Evolutionary conservation across 2,888 invertebrate genomes (phyloP), one percentile per base, ranked within the genome.

Genomic region (Subacronicta megacephala): DNA sequence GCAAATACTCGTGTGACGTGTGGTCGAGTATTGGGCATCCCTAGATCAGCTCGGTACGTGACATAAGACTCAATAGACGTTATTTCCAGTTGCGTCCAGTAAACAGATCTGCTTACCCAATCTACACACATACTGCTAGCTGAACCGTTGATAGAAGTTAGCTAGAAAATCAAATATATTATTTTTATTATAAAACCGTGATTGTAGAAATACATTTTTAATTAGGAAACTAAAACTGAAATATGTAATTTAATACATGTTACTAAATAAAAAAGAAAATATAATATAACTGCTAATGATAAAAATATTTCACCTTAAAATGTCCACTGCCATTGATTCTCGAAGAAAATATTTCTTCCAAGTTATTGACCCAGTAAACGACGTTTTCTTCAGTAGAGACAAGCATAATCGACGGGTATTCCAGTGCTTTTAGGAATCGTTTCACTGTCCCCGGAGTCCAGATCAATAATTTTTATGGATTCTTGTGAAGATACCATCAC

Each of bases 91-190:
- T 98, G 98, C 0, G 96, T 95, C 96, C 98, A 98, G 84, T 97
- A 99, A 6, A 99, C 91, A 41, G 96, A 96, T 44, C 98, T 95
- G 44, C 97, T 96, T 38, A 99, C 95, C 99, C 99, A 99, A 88
- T 99, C 98, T 0, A 98, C 95, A 1, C 97, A 96, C 20, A 99
- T 88, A 59, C 97, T 96, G 9, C 95, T 89, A 2, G 92, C 94
- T 12, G 92, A 86, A 3, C 90, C 92, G 61, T 93, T 94, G 20
- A 92, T 92, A 15, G 94, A 92, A 41, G 87, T 85, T 47, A 94
- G 74, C 94, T 94, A 74, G 20, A 77, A 68, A 57, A 56, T n/a
- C 16, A 26, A 20, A 16, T 26, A 26, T 29, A 38, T 5, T 10
- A 2, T 1, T 1, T n/a, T 17, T 53, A 37, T 15, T 13, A 47